Conservation (phyloP, 2,113 vertebrate species). For the Heloderma charlesbogerti region DNA sequence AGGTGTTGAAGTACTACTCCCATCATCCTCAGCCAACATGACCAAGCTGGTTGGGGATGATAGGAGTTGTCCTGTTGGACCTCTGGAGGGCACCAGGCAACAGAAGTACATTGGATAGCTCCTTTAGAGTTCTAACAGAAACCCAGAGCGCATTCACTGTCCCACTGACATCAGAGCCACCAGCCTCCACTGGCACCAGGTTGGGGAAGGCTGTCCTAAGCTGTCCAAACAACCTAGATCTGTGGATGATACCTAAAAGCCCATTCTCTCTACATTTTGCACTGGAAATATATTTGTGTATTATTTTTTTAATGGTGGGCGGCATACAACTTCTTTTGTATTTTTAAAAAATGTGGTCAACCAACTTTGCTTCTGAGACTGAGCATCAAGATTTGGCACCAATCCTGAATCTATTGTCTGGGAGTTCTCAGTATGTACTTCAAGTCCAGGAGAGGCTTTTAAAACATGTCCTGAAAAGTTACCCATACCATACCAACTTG, state of each 20-base stretch:
- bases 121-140: no score
- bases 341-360: background rate
- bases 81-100: no score
- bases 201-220: background rate
- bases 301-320: no score
- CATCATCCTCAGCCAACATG: no score
- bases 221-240: background rate
- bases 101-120: no score
- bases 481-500: background rate
- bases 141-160: no score
- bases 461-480: background rate
- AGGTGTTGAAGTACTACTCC: no score
- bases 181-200: no score
- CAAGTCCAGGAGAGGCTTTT: background rate
- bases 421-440: background rate
- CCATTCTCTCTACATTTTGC: background rate
- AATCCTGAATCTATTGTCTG: fast-evolving
- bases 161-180: no score
- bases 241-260: background rate
- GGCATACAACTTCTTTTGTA: background rate
- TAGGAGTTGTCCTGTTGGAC: no score
- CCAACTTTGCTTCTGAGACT: background rate
- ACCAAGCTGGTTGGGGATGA: no score
- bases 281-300: background rate
- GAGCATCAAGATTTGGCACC: background rate